Percentiles rank a stretch among this genome's conserved stretches.
Conservation (phyloP, 2,797 vertebrate genomes). For the Acipenser transmontanus region DNA sequence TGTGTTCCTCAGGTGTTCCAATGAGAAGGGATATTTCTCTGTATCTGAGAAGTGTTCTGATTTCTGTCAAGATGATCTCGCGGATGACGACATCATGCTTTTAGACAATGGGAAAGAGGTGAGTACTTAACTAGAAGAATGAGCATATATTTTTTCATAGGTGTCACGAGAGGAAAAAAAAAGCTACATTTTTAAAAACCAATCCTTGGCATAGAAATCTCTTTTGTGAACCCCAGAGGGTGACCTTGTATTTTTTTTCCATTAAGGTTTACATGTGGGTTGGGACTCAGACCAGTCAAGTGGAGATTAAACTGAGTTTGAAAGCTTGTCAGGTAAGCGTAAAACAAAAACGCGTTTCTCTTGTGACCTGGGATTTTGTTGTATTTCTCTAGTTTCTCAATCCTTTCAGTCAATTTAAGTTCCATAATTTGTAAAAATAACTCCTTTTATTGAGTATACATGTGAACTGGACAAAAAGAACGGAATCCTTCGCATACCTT, state of each 20-base stretch:
- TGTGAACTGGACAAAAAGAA: too few species aligned
- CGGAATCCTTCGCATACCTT: too few species aligned
- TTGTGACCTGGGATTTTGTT: too few species aligned
- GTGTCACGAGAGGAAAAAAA: too few species aligned
- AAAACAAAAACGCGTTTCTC: background rate
- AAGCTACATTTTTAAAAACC: too few species aligned
- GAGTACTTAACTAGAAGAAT: constrained; percentile 12
- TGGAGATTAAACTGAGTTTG: constrained; percentile 95
- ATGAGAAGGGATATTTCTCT: constrained; percentile 94
- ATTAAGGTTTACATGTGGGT: constrained; percentile 98
- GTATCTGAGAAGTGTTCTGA: constrained; percentile 96
- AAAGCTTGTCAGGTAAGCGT: constrained; percentile 91
- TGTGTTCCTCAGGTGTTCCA: constrained; percentile 73
- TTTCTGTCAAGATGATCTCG: constrained; percentile 95
- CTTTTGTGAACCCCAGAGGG: too few species aligned
- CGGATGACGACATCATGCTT: constrained; percentile 96
- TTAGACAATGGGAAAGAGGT: constrained; percentile 92
- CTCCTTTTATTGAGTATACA: too few species aligned
- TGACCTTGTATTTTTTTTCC: background rate
- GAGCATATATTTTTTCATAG: too few species aligned
- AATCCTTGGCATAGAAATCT: too few species aligned
- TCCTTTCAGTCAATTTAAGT: too few species aligned
- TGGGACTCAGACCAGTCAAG: constrained; percentile 94
- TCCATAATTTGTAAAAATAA: too few species aligned
- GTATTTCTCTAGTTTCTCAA: too few species aligned